Evolutionary conservation across 2,113 vertebrate genomes (phyloP).

Genomic region (Mastomys natalensis): DNA sequence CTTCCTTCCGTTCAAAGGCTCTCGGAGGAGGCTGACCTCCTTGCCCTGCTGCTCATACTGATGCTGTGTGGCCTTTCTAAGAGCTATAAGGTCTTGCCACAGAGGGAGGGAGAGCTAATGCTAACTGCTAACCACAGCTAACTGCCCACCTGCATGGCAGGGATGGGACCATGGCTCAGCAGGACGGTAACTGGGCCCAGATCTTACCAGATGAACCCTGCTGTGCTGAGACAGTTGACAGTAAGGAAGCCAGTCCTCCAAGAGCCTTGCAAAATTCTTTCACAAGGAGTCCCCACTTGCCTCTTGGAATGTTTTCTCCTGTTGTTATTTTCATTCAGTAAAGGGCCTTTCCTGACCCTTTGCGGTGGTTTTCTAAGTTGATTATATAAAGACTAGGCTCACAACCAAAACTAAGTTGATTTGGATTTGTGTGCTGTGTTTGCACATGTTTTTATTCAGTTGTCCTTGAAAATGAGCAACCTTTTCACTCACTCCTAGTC

Average conservation of each 20-base stretch:
- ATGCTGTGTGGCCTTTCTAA: conserved; percentile 21
- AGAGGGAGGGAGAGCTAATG: background rate
- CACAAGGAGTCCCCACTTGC: background rate
- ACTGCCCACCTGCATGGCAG: background rate
- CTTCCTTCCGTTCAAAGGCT: conserved; percentile 5
- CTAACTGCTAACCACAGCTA: background rate
- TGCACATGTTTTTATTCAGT: background rate
- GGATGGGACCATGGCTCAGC: rapidly evolving
- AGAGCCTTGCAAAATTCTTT: background rate
- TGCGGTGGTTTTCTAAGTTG: background rate
- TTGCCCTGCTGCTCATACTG: background rate
- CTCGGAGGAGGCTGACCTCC: background rate
- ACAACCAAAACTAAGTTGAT: background rate
- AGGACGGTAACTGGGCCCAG: background rate
- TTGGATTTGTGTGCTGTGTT: background rate
- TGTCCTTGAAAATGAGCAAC: background rate
- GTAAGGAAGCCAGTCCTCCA: background rate
- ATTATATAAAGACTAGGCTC: conserved; percentile 9
- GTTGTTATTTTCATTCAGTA: background rate
- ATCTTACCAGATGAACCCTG: background rate
- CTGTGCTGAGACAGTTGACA: background rate
- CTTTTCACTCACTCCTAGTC: background rate
- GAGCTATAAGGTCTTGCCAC: background rate
- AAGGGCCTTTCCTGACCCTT: conserved; percentile 7
- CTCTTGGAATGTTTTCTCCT: background rate